Percentiles rank a stretch among this genome's conserved stretches.
Evolutionary conservation across 2,888 invertebrate species (phyloP).

Genomic region (Conus canariensis): DNA sequence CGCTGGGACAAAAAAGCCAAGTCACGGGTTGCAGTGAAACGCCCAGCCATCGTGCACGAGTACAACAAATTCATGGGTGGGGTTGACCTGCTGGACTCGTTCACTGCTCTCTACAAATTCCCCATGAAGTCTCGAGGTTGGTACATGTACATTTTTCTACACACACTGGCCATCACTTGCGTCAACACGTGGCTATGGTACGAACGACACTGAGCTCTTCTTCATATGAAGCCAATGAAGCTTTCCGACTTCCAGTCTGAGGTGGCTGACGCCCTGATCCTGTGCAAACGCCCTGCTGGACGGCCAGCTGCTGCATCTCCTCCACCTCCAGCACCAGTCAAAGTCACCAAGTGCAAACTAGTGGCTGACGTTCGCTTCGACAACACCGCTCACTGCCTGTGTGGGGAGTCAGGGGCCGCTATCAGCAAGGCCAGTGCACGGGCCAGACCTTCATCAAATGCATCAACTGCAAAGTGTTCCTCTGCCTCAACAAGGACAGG

Average conservation of each 20-base stretch:
- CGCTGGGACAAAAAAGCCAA: constrained; percentile 38
- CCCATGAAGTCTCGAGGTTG: constrained; percentile 48
- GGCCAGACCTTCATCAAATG: constrained; percentile 35
- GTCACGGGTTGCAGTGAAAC: constrained; percentile 15
- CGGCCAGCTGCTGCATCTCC: constrained; percentile 40
- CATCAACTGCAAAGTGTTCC: constrained; percentile 41
- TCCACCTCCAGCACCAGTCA: constrained; percentile 28
- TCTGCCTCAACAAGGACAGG: constrained; percentile 35
- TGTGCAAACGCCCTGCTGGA: constrained; percentile 11
- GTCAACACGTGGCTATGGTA: constrained; percentile 52
- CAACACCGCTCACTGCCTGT: constrained; percentile 32
- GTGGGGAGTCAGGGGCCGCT: constrained; percentile 32
- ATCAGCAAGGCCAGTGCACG: constrained; percentile 3
- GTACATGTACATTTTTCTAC: constrained; percentile 54
- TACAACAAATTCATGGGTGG: constrained; percentile 47
- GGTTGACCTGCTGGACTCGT: constrained; percentile 48
- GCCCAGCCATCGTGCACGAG: not conserved
- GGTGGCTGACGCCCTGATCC: constrained; percentile 33
- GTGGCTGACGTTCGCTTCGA: constrained; percentile 39
- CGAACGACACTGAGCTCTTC: constrained; percentile 44
- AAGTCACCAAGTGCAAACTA: constrained; percentile 42
- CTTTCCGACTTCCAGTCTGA: constrained; percentile 6
- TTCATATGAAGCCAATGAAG: constrained; percentile 30
- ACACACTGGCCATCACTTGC: constrained; percentile 47
- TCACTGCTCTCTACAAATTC: constrained; percentile 44